Base-by-base conservation (phyloP, 2,113 vertebrate species). In the Dipodomys merriami region DNA sequence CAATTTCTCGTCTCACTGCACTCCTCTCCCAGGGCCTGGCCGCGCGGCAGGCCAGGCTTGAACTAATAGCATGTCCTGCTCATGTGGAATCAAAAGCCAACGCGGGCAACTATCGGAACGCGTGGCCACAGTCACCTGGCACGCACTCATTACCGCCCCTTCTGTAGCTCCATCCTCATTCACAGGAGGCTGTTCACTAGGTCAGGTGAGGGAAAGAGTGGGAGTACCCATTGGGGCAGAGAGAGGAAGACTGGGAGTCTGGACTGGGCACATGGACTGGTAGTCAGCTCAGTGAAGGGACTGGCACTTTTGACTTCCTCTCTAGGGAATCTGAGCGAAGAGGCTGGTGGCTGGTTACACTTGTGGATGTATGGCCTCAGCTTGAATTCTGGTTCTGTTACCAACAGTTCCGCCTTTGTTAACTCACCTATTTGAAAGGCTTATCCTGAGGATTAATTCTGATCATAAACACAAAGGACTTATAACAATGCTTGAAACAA, bases 1-100 rank as follows among this genome's bases (percentile, higher is more conserved):
- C 97, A 96, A 97, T 96, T 97, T 97, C 95, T 96, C 95, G 72
- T 96, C 87, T 96, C 92, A 90, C 90, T 97, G 97, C 93, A 94
- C 95, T 96, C 90, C 95, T 96, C 95, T 96, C 96, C 95, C 79
- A 88, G 93, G 95, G 92, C 94, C 96, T 68, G 77, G 92, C 94
- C 95, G 90, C 22, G 53, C 20, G 0, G 90, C 95, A 86, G 95
- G 94, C 22, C 1, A 97, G 95, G 94, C 92, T 89, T 93, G 96
- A 96, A 86, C 94, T 95, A 94, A 97, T 94, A 95, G 93, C 94
- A 96, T 96, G 96, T 97, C 96, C 95, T 96, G 93, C 96, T 96
- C 96, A 96, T 96, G 96, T 96, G 95, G 92, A 97, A 95, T 96
- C 96, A 96, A 96, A 96, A 96, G 93, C 82, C 97, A 93, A 86